Evolutionary conservation across 1,140 invertebrate genomes (phyloP), one percentile per base, ranked within the genome.

Genomic region (Ruditapes philippinarum): DNA sequence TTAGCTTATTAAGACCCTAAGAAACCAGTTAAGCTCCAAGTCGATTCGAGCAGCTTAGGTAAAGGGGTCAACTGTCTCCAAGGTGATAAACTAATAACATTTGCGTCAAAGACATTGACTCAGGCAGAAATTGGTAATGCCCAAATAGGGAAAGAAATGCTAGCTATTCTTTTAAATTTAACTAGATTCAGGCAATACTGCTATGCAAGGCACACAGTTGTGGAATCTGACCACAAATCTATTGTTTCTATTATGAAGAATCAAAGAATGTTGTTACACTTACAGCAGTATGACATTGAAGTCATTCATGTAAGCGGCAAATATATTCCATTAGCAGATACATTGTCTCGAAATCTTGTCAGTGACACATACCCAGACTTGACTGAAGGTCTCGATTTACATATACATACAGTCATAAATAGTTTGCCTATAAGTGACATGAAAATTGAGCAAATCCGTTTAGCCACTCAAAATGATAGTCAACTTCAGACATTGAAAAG

Each of bases 41-140:
- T 73, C 12, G 89, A 93, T 86, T 90, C 88, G 45, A 90, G 51
- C 17, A 54, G 57, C 45, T 51, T 89, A 19, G 96, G 94, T 2
- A 76, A 96, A 11, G 96, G 95, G 17, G 94, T 94, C 51, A 94
- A 94, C 51, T 45, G 42, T 25, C 42, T 74, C 7, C 36, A 74
- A 54, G 76, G 54, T 12, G 76, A 28, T 12, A 79, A 57, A n/a
- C 45, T 49, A 1, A 36, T 79, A 14, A 49, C 45, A 3, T 79
- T 54, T 79, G 76, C 76, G 4, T 54, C n/a, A 11, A 79, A 79
- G 51, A 79, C 76, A 5, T 57, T 79, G 42, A 79, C 42, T 1
- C 4, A 11, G 2, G 22, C 36, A 2, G 70, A n/a, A n/a, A n/a
- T n/a, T n/a, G n/a, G n/a, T n/a, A n/a, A n/a, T n/a, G n/a, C n/a